Base-by-base conservation (phyloP, 2,888 invertebrate species). In the Syritta pipiens region DNA sequence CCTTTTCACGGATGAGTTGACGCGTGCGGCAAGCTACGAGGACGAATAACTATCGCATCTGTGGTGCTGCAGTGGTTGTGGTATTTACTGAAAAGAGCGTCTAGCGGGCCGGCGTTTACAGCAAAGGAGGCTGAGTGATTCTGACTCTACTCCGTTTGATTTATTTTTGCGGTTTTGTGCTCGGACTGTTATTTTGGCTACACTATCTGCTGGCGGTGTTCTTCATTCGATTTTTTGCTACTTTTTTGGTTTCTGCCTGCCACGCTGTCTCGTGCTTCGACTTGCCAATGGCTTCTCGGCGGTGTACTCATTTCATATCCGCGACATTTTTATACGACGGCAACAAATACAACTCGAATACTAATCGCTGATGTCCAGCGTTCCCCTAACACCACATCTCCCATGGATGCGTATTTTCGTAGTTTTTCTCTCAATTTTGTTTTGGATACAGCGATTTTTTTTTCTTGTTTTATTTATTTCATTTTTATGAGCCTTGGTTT, bases 351-450 rank as follows among this genome's bases (percentile, higher is more conserved):
- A n/a, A n/a, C n/a, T n/a, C n/a, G n/a, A n/a, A n/a, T n/a, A n/a
- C n/a, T n/a, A n/a, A n/a, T n/a, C n/a, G n/a, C n/a, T n/a, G n/a
- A n/a, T n/a, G n/a, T n/a, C n/a, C n/a, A n/a, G n/a, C n/a, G n/a
- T n/a, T n/a, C n/a, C n/a, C n/a, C n/a, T n/a, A n/a, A n/a, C n/a
- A n/a, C n/a, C n/a, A n/a, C n/a, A n/a, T 12, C 28, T 6, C 10
- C 24, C 35, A 7, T 46, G 51, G 44, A 76, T 77, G 42, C 63
- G 51, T 53, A 32, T 40, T 51, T 37, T 67, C n/a, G n/a, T n/a
- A n/a, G n/a, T 74, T 74, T 72, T 74, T 79, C 74, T 79, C 79
- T 67, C 79, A 67, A 74, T 79, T 79, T 79, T 74, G 79, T 79
- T 79, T 62, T 49, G 49, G 67, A 57, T 74, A 79, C 79, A 79